Percentiles rank a stretch among this genome's conserved stretches.
These are phyloP conservation scores for Asobara japonica DNA, from an alignment of 1,140 invertebrate genomes.

Conservation along the genomic window DNA sequence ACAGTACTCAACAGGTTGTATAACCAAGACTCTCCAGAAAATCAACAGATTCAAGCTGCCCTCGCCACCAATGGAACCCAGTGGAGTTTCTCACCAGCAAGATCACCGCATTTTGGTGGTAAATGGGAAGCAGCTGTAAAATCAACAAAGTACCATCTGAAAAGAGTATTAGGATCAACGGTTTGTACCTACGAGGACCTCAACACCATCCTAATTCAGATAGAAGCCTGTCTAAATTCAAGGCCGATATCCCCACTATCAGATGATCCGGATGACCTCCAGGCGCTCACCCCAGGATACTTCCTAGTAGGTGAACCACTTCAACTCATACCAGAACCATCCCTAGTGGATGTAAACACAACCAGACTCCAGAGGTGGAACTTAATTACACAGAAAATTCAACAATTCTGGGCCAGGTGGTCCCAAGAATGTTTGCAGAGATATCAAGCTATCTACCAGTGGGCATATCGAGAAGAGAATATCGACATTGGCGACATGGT, in stretches of 20 bases:
- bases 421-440: neutral
- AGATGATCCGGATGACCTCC: constrained; percentile 33
- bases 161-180: constrained; percentile 41
- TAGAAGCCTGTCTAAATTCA: constrained; percentile 53
- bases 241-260: constrained; percentile 34
- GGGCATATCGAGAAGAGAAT: neutral
- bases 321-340: neutral
- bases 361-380: constrained; percentile 17
- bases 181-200: constrained; percentile 51
- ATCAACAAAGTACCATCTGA: constrained; percentile 45
- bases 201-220: constrained; percentile 44
- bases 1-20: constrained; percentile 30
- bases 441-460: constrained; percentile 12
- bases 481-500: constrained; percentile 24
- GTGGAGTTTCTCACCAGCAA: constrained; percentile 34
- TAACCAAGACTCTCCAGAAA: constrained; percentile 32
- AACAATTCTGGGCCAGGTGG: constrained; percentile 37
- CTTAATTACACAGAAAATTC: constrained; percentile 17
- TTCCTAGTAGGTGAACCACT: constrained; percentile 29
- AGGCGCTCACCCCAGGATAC: constrained; percentile 27
- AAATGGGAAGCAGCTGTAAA: constrained; percentile 55
- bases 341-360: neutral
- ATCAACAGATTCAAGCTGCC: constrained; percentile 32
- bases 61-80: neutral
- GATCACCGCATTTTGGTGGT: constrained; percentile 48